Base-by-base conservation (phyloP, 1,140 invertebrate genomes). In the Calycopis cecrops region DNA sequence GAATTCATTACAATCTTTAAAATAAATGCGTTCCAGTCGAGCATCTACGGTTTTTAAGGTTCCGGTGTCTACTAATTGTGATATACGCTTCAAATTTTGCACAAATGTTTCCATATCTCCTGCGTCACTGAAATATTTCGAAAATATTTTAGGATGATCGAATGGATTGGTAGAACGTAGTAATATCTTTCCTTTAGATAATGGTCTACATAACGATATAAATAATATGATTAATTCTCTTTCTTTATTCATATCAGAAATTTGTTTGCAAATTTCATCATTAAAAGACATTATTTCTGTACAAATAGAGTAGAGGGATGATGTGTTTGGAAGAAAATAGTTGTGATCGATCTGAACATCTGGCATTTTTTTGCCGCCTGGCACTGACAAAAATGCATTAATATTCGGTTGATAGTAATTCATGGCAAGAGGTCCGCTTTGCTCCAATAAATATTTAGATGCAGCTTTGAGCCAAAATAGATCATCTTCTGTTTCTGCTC, bases 201-300 rank as follows among this genome's bases (percentile, higher is more conserved):
- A 62, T 3, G 80, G 80, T 40, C 75, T 67, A 55, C 80, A 90
- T 38, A 86, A 55, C 9, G 79, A 73, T 2, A 81, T 70, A 42
- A 71, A 80, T 35, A 84, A 73, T 62, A 84, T 67, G 6, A 84
- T 60, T 48, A 84, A 28, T 67, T 84, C 82, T 51, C 79, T 79
- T 0, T 87, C 69, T 34, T 58, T 37, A 60, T 84, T 84, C 35
- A 88, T 78, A 8, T 83, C 65, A 59, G 91, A 93, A 48, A 95
- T 93, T 1, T 91, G 89, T 55, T 94, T 88, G 73, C 95, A 96
- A 0, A 96, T 88, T 10, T 91, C 89, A 33, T 96, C 93, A 14
- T 92, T 93, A 8, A 96, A 78, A 16, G 68, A 73, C 66, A 81
- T 63, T 21, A 69, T 60, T 44, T 79, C 59, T 35, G 47, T 64